These are phyloP conservation scores for Eurytoma adleriae DNA, from an alignment of 2,888 invertebrate species.

Conservation along the genomic window DNA sequence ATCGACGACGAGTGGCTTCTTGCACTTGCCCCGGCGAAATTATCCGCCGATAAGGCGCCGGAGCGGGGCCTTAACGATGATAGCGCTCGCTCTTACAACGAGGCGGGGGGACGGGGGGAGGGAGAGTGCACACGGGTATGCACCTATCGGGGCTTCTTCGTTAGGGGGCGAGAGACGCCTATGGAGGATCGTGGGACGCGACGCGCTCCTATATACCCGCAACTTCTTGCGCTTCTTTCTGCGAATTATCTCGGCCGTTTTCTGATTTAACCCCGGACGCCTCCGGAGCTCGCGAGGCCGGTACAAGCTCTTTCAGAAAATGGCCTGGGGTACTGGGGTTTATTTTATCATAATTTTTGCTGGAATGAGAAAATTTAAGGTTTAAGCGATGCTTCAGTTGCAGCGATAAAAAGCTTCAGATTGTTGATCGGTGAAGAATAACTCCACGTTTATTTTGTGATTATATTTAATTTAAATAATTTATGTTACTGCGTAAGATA, in stretches of 20 bases:
- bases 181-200: constrained; percentile 8
- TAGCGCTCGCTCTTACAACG: constrained; percentile 9
- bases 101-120: no score
- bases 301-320: no score
- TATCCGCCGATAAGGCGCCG: constrained; percentile 43
- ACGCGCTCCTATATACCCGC: background rate
- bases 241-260: constrained; percentile 26
- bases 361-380: no score
- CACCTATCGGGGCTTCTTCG: background rate
- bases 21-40: constrained; percentile 43
- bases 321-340: no score
- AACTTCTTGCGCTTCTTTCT: constrained; percentile 10
- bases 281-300: background rate
- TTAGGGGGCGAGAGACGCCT: background rate
- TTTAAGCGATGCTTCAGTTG: no score
- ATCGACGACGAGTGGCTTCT: constrained; percentile 43
- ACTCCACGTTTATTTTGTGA: no score
- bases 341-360: no score
- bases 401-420: no score
- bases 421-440: no score
- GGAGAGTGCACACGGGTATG: constrained; percentile 11
- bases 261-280: constrained; percentile 13
- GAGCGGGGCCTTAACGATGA: constrained; percentile 36
- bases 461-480: no score
- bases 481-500: no score